Percentiles rank a stretch among this genome's conserved stretches.
These are phyloP conservation scores for Zeuzera pyrina DNA, from an alignment of 2,888 invertebrate species.

Conservation along the genomic window DNA sequence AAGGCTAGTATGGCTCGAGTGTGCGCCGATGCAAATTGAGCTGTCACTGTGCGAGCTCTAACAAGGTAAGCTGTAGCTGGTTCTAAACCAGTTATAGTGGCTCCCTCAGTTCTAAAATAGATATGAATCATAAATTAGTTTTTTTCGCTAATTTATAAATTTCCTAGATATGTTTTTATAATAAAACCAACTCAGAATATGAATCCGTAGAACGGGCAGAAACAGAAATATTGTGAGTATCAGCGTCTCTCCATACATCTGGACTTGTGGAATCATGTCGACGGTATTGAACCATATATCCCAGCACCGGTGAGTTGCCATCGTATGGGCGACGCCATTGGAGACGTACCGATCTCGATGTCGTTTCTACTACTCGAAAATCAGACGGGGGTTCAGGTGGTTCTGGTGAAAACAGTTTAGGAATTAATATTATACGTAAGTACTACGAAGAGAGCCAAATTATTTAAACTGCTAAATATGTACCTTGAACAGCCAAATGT, in stretches of 20 bases:
- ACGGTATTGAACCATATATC: conserved; percentile 83
- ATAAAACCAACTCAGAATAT: conserved; percentile 49
- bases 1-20: conserved; percentile 56
- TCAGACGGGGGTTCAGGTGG: conserved; percentile 82
- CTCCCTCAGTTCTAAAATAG: conserved; percentile 40
- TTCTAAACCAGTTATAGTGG: conserved; percentile 56
- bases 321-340: conserved; percentile 84
- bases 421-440: no score
- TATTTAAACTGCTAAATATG: background rate
- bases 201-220: conserved; percentile 41
- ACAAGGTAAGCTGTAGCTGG: conserved; percentile 62
- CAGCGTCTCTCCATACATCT: conserved; percentile 72
- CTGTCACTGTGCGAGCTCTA: conserved; percentile 55
- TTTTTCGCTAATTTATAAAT: background rate
- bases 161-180: no score
- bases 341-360: conserved; percentile 74
- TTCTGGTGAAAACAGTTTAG: conserved; percentile 49
- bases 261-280: conserved; percentile 65
- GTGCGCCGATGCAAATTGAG: conserved; percentile 60
- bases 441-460: background rate
- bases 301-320: conserved; percentile 85
- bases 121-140: no score
- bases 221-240: conserved; percentile 72
- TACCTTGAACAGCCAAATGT: conserved; percentile 82
- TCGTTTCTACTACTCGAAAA: conserved; percentile 76